Conservation (phyloP, 2,113 vertebrate species). For the Aramus guarauna region DNA sequence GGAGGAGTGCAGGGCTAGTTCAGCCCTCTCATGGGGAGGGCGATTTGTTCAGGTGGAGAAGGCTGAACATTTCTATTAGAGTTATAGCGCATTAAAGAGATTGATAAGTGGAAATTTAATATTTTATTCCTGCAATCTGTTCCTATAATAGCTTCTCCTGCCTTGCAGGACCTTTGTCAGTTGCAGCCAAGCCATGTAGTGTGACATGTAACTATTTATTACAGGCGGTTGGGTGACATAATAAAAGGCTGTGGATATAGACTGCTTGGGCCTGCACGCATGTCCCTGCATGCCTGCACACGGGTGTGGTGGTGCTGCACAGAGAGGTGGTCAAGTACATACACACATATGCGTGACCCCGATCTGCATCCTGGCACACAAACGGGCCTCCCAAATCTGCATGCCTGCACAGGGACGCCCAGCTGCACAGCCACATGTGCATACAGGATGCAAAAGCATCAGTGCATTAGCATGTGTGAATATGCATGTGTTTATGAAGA, state of each 20-base stretch:
- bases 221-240: neutral
- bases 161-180: slow-evolving; percentile 65
- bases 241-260: neutral
- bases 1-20: neutral
- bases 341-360: neutral
- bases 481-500: neutral
- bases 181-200: slow-evolving; percentile 2
- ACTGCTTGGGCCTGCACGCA: neutral
- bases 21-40: neutral
- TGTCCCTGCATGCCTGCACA: neutral
- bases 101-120: slow-evolving; percentile 72
- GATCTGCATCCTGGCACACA: neutral
- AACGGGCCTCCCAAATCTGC: neutral
- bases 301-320: neutral
- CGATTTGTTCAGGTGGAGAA: slow-evolving; percentile 16
- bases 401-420: neutral
- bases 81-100: slow-evolving; percentile 50
- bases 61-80: slow-evolving; percentile 32
- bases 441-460: neutral
- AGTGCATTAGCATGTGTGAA: neutral
- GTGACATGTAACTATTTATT: slow-evolving; percentile 32
- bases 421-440: neutral
- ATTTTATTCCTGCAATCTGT: slow-evolving; percentile 71
- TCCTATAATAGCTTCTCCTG: slow-evolving; percentile 66
- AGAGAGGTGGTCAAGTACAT: neutral